These are phyloP conservation scores for Fundulus diaphanus DNA, from an alignment of 2,797 vertebrate species.

Conservation along the genomic window DNA sequence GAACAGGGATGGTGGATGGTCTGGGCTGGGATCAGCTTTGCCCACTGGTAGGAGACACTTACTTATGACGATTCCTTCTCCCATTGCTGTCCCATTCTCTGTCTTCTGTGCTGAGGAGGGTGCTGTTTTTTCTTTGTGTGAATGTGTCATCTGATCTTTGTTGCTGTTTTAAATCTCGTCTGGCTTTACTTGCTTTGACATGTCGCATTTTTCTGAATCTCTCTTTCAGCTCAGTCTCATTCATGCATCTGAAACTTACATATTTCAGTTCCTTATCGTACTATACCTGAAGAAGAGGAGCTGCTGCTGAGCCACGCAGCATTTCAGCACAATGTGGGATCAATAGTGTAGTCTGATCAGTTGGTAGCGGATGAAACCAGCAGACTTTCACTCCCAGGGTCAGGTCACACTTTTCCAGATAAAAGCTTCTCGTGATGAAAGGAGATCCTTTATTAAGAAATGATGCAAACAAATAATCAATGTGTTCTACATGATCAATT, in stretches of 20 bases:
- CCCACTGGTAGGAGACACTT: constrained; percentile 65
- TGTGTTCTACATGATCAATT: neutral
- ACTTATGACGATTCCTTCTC: constrained; percentile 22
- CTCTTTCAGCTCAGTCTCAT: constrained; percentile 8
- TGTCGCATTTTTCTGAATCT: constrained; percentile 11
- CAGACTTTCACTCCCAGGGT: constrained; percentile 4
- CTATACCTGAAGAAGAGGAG: neutral
- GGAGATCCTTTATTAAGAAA: constrained; percentile 24
- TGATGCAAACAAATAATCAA: neutral
- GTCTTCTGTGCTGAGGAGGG: constrained; percentile 14
- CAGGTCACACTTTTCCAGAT: constrained; percentile 3
- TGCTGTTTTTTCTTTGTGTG: neutral
- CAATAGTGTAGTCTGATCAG: neutral
- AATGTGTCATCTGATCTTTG: constrained; percentile 6
- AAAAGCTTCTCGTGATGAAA: constrained; percentile 24
- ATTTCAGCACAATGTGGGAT: constrained; percentile 7
- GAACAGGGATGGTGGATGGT: constrained; percentile 42
- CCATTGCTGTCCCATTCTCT: constrained; percentile 7
- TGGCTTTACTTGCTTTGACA: neutral
- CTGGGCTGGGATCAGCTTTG: constrained; percentile 15
- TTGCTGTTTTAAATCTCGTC: constrained; percentile 1
- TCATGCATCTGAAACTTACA: constrained; percentile 3
- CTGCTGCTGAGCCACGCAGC: constrained; percentile 2
- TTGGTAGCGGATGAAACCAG: neutral
- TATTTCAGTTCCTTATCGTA: neutral